Evolutionary conservation across 2,888 invertebrate species (phyloP).

Genomic region (Nipponacmea schrenckii): DNA sequence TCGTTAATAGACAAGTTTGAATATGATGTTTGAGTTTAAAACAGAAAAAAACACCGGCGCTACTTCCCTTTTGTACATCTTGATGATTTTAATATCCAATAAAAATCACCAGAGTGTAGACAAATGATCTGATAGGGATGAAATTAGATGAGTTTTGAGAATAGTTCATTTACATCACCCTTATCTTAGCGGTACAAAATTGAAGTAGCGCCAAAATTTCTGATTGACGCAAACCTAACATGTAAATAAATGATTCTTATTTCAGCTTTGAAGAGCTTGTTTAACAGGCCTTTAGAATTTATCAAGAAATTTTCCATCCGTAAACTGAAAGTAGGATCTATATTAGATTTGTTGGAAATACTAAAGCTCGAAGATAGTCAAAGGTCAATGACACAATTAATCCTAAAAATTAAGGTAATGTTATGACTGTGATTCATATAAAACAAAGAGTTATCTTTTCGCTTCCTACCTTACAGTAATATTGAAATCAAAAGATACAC

Average conservation of each 20-base stretch:
- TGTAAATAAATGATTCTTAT: neutral
- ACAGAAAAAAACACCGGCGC: too few relatives aligned
- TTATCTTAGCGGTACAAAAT: too few relatives aligned
- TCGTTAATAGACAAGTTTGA: too few relatives aligned
- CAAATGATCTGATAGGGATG: too few relatives aligned
- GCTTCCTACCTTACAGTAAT: neutral
- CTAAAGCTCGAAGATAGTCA: slow-evolving; percentile 40
- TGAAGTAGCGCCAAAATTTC: too few relatives aligned
- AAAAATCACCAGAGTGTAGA: too few relatives aligned
- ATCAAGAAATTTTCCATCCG: slow-evolving; percentile 44
- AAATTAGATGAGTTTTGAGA: too few relatives aligned
- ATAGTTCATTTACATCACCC: too few relatives aligned
- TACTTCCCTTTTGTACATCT: too few relatives aligned
- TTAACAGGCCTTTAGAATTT: slow-evolving; percentile 30
- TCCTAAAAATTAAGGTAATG: slow-evolving; percentile 42
- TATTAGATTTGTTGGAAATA: slow-evolving; percentile 42
- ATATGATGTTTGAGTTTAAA: too few relatives aligned
- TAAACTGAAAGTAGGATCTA: slow-evolving; percentile 43
- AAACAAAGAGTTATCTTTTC: neutral
- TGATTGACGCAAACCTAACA: too few relatives aligned
- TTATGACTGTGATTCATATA: neutral
- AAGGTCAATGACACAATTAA: slow-evolving; percentile 37
- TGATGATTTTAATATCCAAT: too few relatives aligned
- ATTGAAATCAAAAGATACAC: neutral
- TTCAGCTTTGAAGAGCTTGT: slow-evolving; percentile 24